These are phyloP conservation scores for Leucophenga maculata DNA, from an alignment of 2,888 invertebrate species.

Conservation along the genomic window DNA sequence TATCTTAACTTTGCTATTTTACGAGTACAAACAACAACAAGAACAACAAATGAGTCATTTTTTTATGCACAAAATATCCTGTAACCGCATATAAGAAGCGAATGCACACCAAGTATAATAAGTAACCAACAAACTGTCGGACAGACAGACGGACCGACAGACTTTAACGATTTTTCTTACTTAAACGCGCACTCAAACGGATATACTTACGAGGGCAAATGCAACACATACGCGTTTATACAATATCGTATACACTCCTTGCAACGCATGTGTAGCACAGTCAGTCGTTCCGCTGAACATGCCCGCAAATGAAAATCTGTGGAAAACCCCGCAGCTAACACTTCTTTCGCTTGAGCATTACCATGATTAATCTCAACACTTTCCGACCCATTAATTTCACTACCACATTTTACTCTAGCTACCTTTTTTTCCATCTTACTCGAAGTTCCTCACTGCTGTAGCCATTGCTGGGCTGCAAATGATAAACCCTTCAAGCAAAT, in stretches of 20 bases:
- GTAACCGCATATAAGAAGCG: too few species aligned
- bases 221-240: neutral
- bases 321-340: constrained; percentile 18
- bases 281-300: neutral
- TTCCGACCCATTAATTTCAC: constrained; percentile 66
- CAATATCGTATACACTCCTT: neutral
- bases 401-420: constrained; percentile 18
- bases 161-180: neutral
- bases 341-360: constrained; percentile 17
- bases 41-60: too few species aligned
- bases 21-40: too few species aligned
- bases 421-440: neutral
- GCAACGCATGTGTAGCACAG: neutral
- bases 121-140: too few species aligned
- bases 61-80: too few species aligned
- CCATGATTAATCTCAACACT: constrained; percentile 66
- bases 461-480: constrained; percentile 3
- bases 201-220: too few species aligned
- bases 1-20: too few species aligned
- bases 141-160: too few species aligned
- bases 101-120: too few species aligned
- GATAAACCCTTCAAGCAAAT: neutral
- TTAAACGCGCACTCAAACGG: neutral
- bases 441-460: neutral
- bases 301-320: neutral